phyloP scores from a whole-genome alignment of 2,113 vertebrate species.

The Neotoma lepida region DNA sequence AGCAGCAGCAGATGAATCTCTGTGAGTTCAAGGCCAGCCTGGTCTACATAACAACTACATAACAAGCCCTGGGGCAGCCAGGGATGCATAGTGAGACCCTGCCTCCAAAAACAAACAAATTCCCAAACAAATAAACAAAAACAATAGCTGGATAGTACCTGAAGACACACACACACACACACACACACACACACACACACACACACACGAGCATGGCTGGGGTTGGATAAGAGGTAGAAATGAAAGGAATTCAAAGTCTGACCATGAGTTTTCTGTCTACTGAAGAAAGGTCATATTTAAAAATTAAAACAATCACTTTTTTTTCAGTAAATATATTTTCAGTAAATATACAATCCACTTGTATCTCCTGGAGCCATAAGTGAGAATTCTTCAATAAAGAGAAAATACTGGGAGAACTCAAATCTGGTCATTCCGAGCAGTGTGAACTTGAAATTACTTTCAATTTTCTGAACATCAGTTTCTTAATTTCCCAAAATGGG shows the following conservation, averaged over 20 bases:
- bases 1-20: not conserved
- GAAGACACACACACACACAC: not conserved
- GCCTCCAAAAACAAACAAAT: not conserved
- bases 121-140: not conserved
- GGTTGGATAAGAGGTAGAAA: not conserved
- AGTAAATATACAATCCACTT: not conserved
- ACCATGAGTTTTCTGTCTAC: not conserved
- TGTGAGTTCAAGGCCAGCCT: not conserved
- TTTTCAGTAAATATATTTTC: not conserved
- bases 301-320: not conserved
- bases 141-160: not conserved
- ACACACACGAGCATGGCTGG: not conserved
- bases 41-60: not conserved
- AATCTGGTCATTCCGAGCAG: not conserved
- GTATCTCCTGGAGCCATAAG: not conserved
- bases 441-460: constrained; percentile 10
- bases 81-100: not conserved
- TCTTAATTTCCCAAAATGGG: constrained; percentile 2
- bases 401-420: not conserved
- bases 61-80: not conserved
- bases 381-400: not conserved
- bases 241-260: not conserved
- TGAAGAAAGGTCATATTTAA: constrained; percentile 3
- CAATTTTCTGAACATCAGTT: constrained; percentile 9
- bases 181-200: not conserved